phyloP scores from a whole-genome alignment of 2,797 vertebrate species.

The Macropodus opercularis region DNA sequence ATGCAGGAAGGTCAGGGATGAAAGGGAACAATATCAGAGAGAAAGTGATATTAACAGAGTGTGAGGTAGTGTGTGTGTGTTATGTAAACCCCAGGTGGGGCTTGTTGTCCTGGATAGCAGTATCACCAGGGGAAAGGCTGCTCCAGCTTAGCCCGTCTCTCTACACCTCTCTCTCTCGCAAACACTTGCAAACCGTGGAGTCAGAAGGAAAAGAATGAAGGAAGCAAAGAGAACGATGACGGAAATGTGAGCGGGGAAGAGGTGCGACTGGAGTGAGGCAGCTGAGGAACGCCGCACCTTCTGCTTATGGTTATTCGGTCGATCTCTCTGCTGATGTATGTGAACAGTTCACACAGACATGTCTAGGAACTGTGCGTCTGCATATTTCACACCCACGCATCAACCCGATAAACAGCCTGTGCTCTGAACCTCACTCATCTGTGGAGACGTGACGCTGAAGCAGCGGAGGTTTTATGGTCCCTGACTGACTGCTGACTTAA shows the following conservation, averaged over 20 bases:
- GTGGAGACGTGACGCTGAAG: constrained; percentile 57
- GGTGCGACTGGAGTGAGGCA: too few relatives aligned
- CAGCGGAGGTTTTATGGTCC: constrained; percentile 58
- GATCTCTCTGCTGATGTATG: constrained; percentile 12
- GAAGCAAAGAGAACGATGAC: constrained; percentile 3
- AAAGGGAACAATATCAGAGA: constrained; percentile 36
- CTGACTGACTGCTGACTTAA: constrained; percentile 54
- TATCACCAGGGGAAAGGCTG: constrained; percentile 75
- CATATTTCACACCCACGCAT: constrained; percentile 46
- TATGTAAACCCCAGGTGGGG: constrained; percentile 79
- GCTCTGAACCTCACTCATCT: constrained; percentile 64
- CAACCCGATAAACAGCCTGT: constrained; percentile 54
- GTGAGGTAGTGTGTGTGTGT: constrained; percentile 42
- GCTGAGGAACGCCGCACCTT: constrained; percentile 10
- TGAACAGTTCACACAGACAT: constrained; percentile 18
- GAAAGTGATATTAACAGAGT: constrained; percentile 43
- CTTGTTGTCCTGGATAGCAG: constrained; percentile 84
- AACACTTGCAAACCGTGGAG: constrained; percentile 27
- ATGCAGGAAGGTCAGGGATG: constrained; percentile 37
- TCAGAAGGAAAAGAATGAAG: neutral
- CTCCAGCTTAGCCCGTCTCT: constrained; percentile 62
- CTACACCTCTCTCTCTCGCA: constrained; percentile 31
- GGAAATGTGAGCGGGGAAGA: constrained; percentile 3
- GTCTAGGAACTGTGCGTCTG: constrained; percentile 26
- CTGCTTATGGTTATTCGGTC: constrained; percentile 20